Conservation (phyloP, 1,140 invertebrate species). For the Portunus trituberculatus region DNA sequence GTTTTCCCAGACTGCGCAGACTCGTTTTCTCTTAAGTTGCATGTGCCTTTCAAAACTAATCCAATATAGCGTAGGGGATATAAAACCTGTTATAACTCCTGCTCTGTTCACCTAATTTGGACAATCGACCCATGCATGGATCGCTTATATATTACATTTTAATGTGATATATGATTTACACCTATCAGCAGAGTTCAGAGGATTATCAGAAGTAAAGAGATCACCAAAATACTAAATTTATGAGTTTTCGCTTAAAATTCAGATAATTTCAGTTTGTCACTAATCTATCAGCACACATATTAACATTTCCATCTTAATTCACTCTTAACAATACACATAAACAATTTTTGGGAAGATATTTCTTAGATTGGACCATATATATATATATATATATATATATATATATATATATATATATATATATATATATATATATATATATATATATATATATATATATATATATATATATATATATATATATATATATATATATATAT, state of each 20-base stretch:
- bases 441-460: conserved; percentile 42
- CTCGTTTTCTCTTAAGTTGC: too few species aligned
- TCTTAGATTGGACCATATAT: background rate
- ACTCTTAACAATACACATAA: background rate
- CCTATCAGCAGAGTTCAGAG: too few species aligned
- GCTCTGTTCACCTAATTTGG: too few species aligned
- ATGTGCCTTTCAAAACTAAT: too few species aligned
- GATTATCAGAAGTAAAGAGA: too few species aligned
- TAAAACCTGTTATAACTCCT: too few species aligned
- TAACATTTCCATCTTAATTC: background rate
- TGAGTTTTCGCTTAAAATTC: background rate
- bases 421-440: conserved; percentile 81
- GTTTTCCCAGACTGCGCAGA: too few species aligned
- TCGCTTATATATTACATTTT: too few species aligned
- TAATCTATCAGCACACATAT: background rate
- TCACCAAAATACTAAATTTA: background rate
- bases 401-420: background rate
- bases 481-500: conserved; percentile 35
- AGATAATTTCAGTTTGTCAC: background rate
- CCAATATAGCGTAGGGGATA: too few species aligned
- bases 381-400: background rate
- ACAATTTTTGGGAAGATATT: background rate
- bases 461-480: conserved; percentile 37
- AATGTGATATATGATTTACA: too few species aligned
- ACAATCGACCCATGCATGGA: too few species aligned